phyloP scores from a whole-genome alignment of 2,797 vertebrate species.

The Gymnodraco acuticeps region DNA sequence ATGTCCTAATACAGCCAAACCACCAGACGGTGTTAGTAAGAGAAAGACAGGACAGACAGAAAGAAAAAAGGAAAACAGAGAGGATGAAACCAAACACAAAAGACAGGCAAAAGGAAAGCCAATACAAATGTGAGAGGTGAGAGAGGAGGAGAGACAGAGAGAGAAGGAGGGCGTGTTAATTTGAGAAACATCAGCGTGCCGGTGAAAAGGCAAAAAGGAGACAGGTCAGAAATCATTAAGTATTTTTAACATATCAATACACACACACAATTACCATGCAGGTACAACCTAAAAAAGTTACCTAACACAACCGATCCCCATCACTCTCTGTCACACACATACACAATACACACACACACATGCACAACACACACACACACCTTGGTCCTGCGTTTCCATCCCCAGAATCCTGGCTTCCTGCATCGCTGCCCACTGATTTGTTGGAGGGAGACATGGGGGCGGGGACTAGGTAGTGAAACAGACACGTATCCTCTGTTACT shows the following conservation, averaged over 20 bases:
- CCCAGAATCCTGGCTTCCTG: conserved; percentile 97
- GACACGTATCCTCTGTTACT: conserved; percentile 99
- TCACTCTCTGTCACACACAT: conserved; percentile 4
- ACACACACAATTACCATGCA: conserved; percentile 65
- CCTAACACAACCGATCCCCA: conserved; percentile 13
- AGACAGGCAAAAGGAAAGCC: conserved; percentile 51
- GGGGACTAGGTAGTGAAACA: conserved; percentile 99
- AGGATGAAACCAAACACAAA: conserved; percentile 56
- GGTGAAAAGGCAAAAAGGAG: conserved; percentile 70
- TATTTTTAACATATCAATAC: conserved; percentile 47
- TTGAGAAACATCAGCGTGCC: conserved; percentile 63
- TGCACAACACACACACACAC: conserved; percentile 71
- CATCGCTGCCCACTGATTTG: conserved; percentile 98
- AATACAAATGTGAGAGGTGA: conserved; percentile 43
- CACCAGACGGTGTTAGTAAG: conserved; percentile 92
- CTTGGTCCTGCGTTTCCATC: conserved; percentile 94
- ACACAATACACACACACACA: not conserved
- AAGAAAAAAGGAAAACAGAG: conserved; percentile 44
- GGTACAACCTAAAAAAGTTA: conserved; percentile 23
- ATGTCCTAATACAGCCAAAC: conserved; percentile 96
- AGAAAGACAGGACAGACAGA: conserved; percentile 61
- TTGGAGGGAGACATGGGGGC: conserved; percentile 99
- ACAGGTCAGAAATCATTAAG: conserved; percentile 65
- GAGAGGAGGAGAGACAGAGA: conserved; percentile 48
- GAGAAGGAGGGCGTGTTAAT: conserved; percentile 69